Percentiles rank a stretch among this genome's conserved stretches.
These are phyloP conservation scores for Oryzias melastigma DNA, from an alignment of 2,113 vertebrate genomes.

Conservation along the genomic window DNA sequence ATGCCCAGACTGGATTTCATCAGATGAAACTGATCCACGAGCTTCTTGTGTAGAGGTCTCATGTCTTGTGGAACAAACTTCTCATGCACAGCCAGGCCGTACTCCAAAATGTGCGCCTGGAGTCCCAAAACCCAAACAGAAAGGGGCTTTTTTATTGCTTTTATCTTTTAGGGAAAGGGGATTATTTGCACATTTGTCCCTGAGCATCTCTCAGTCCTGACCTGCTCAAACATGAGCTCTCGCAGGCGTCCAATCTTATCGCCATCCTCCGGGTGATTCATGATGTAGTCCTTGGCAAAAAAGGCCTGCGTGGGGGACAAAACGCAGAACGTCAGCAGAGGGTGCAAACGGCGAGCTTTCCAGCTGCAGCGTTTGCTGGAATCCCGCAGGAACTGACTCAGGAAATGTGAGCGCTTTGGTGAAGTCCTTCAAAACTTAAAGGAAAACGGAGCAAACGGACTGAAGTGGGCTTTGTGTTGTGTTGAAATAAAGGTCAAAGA, in stretches of 20 bases:
- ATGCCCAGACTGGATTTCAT: slow-evolving; percentile 99
- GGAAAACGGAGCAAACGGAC: slow-evolving; percentile 3
- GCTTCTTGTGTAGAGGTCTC: slow-evolving; percentile 95
- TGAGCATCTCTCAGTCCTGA: slow-evolving; percentile 53
- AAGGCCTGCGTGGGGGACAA: slow-evolving; percentile 83
- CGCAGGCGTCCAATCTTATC: slow-evolving; percentile 93
- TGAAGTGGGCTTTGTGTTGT: slow-evolving; percentile 7
- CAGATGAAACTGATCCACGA: slow-evolving; percentile 97
- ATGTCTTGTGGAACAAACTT: slow-evolving; percentile 98
- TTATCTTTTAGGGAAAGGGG: too few relatives aligned
- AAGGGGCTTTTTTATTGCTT: not conserved
- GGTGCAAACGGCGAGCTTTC: slow-evolving; percentile 12
- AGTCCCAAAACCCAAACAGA: not conserved
- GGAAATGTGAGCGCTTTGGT: slow-evolving; percentile 12
- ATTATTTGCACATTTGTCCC: too few relatives aligned
- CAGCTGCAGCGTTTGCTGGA: slow-evolving; percentile 29
- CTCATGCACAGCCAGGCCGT: slow-evolving; percentile 92
- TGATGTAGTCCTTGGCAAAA: slow-evolving; percentile 94
- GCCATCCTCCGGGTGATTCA: slow-evolving; percentile 97
- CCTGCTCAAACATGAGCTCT: slow-evolving; percentile 98
- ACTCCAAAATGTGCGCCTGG: slow-evolving; percentile 96
- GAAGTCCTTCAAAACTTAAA: slow-evolving; percentile 22
- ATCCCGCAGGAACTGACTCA: slow-evolving; percentile 46
- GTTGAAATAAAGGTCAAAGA: slow-evolving; percentile 24
- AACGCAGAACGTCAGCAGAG: slow-evolving; percentile 53